A percentile compares a stretch with the other conserved stretches of the same genome.
Conservation (phyloP, 1,140 invertebrate genomes). For the Lysiphlebus fabarum region DNA sequence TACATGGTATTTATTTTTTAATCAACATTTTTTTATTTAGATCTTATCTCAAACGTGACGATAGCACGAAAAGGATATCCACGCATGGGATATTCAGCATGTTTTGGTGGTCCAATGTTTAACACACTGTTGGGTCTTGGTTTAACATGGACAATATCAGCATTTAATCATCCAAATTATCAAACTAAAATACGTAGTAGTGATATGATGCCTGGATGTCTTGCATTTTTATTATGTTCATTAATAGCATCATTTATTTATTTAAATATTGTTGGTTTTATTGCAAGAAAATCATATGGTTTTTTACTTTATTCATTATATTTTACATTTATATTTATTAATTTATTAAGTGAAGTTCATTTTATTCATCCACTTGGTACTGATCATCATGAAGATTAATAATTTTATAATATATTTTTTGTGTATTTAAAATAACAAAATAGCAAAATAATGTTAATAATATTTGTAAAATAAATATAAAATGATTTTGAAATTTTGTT, state of each 20-base stretch:
- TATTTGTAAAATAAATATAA: too few relatives aligned
- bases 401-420: too few relatives aligned
- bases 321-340: constrained; percentile 43
- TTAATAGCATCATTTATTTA: constrained; percentile 41
- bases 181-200: constrained; percentile 40
- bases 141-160: constrained; percentile 40
- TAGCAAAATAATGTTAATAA: too few relatives aligned
- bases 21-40: constrained; percentile 43
- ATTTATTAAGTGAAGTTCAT: constrained; percentile 43
- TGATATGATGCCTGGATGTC: constrained; percentile 47
- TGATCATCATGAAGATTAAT: constrained; percentile 40
- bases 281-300: constrained; percentile 42
- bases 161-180: constrained; percentile 25
- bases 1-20: neutral
- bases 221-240: constrained; percentile 45
- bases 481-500: too few relatives aligned
- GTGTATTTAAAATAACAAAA: too few relatives aligned
- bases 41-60: constrained; percentile 65
- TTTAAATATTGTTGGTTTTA: constrained; percentile 38
- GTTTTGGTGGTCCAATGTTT: constrained; percentile 70
- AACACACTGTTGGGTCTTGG: constrained; percentile 58
- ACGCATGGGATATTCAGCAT: constrained; percentile 68
- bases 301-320: constrained; percentile 45
- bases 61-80: constrained; percentile 66
- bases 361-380: constrained; percentile 47